These are phyloP conservation scores for Oscheius sp. DNA, from an alignment of 2,888 invertebrate genomes.

Conservation along the genomic window DNA sequence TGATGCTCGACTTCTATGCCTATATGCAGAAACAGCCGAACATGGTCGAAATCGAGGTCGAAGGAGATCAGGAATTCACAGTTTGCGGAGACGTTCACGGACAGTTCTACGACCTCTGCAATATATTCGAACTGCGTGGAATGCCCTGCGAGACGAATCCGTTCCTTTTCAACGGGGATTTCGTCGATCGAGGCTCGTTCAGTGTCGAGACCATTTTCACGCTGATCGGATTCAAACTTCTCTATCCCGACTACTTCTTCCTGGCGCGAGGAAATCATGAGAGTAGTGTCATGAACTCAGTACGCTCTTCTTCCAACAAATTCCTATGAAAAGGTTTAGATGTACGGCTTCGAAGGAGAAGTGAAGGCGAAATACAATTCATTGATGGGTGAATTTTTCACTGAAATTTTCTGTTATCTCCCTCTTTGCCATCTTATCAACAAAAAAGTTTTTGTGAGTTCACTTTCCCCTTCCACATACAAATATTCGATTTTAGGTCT, in stretches of 20 bases:
- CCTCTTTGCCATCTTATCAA: slow-evolving; percentile 95
- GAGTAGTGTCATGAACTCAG: slow-evolving; percentile 90
- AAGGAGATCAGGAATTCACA: slow-evolving; percentile 82
- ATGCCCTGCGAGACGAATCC: slow-evolving; percentile 93
- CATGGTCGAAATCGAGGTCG: slow-evolving; percentile 83
- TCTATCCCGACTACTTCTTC: slow-evolving; percentile 95
- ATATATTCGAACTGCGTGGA: slow-evolving; percentile 95
- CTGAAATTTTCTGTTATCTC: slow-evolving; percentile 97
- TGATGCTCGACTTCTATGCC: slow-evolving; percentile 88
- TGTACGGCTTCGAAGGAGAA: slow-evolving; percentile 99
- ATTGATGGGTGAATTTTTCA: slow-evolving; percentile 96
- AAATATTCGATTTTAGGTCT: slow-evolving; percentile 79
- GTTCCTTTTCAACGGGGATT: slow-evolving; percentile 98
- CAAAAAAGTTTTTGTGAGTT: slow-evolving; percentile 81
- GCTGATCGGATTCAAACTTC: slow-evolving; percentile 92
- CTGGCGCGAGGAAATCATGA: slow-evolving; percentile 99
- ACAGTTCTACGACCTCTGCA: slow-evolving; percentile 96
- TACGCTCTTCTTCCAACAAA: not conserved
- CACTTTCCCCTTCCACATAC: slow-evolving; percentile 1
- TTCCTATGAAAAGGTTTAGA: slow-evolving; percentile 74
- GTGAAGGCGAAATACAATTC: slow-evolving; percentile 91
- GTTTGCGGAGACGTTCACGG: slow-evolving; percentile 99
- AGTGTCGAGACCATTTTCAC: slow-evolving; percentile 99
- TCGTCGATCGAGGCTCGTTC: slow-evolving; percentile 98
- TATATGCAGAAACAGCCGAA: slow-evolving; percentile 82